Base-by-base conservation (phyloP, 2,113 vertebrate genomes). In the Oncorhynchus masou region DNA sequence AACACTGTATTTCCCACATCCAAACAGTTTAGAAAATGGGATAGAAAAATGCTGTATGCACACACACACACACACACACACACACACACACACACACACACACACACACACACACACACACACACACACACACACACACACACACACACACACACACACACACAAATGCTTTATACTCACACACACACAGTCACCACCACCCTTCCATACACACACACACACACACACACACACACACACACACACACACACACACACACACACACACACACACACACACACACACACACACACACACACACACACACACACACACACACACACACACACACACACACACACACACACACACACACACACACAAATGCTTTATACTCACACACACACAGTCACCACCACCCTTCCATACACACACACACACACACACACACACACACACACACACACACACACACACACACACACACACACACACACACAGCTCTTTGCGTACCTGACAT, bases 401-500 rank as follows among this genome's bases (percentile, higher is more conserved):
- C n/a, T n/a, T n/a, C n/a, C n/a, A n/a, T n/a, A n/a, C 19, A 2
- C 57, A 59, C 3, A 3, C 5, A 2, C 34, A 9, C 34, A 39
- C 76, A 69, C 34, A 39, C 34, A 39, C 76, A 73, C 34, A 9
- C 34, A 39, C 76, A 73, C 71, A 76, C 29, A 57, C n/a, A n/a
- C n/a, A n/a, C n/a, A n/a, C 34, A 39, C 34, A 8, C 76, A 73
- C 71, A 76, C 12, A 49, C 57, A 59, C 0, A 13, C 5, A 6
- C 57, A 60, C 57, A 59, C 15, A 59, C 76, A 73, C 1, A 1
- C 62, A 48, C 16, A 57, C 54, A 57, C 54, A 57, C 54, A 20
- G 54, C 59, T 45, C 6, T 66, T 20, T 74, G 12, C 90, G 1
- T 84, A 98, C 96, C 96, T 94, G 80, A 98, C 96, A 0, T 95